phyloP scores from a whole-genome alignment of 2,888 invertebrate genomes.

The Malacosoma neustria region DNA sequence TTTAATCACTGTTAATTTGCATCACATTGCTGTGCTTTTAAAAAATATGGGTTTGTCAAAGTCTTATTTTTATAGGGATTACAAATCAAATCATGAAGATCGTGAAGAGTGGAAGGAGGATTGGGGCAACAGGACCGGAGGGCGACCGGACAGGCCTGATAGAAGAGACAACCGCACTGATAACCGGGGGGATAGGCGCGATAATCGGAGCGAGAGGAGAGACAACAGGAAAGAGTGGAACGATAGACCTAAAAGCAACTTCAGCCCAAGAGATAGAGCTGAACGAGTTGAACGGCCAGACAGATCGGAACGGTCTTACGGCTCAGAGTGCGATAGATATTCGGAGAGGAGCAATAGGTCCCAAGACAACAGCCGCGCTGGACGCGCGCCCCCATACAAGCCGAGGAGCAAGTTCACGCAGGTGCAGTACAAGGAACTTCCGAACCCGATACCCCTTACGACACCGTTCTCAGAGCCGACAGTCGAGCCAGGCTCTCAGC shows the following conservation, averaged over 20 bases:
- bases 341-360: slow-evolving; percentile 45
- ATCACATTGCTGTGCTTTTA: too few relatives aligned
- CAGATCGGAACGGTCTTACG: slow-evolving; percentile 40
- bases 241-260: slow-evolving; percentile 41
- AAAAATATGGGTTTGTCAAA: too few relatives aligned
- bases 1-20: too few relatives aligned
- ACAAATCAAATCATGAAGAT: slow-evolving; percentile 37
- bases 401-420: slow-evolving; percentile 42
- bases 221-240: slow-evolving; percentile 21
- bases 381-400: slow-evolving; percentile 43
- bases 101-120: slow-evolving; percentile 39
- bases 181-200: slow-evolving; percentile 16
- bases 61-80: slow-evolving; percentile 29
- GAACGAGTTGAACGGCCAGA: slow-evolving; percentile 23
- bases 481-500: slow-evolving; percentile 66
- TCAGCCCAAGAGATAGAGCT: slow-evolving; percentile 49
- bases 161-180: slow-evolving; percentile 15
- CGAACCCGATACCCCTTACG: slow-evolving; percentile 62
- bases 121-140: slow-evolving; percentile 26
- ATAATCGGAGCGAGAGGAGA: slow-evolving; percentile 17
- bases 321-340: slow-evolving; percentile 36
- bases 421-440: slow-evolving; percentile 46
- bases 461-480: slow-evolving; percentile 58
- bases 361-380: slow-evolving; percentile 31
- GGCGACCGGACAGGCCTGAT: slow-evolving; percentile 17